phyloP scores from a whole-genome alignment of 1,140 invertebrate genomes.

The Brachionus sp. region DNA sequence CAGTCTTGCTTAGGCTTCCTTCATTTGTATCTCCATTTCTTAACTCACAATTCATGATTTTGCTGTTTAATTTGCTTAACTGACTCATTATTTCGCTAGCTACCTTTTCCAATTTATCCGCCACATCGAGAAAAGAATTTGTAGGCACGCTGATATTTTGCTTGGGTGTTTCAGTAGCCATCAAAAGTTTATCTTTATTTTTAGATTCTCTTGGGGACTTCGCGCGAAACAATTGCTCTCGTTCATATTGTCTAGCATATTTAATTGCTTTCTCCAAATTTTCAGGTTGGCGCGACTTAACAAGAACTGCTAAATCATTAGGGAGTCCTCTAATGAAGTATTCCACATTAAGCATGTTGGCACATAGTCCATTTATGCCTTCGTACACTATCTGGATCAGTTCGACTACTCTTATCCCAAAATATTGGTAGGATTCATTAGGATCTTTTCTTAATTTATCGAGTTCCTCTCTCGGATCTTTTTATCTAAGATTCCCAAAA shows the following conservation, averaged over 20 bases:
- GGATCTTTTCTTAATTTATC: not conserved
- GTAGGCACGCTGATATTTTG: not conserved
- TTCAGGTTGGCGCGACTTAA: not conserved
- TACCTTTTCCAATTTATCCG: not conserved
- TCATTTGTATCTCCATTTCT: not conserved
- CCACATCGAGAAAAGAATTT: not conserved
- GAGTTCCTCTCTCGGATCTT: not conserved
- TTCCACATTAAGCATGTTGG: not conserved
- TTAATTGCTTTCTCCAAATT: not conserved
- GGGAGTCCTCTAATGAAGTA: not conserved
- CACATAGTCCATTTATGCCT: not conserved
- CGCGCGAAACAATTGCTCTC: not conserved
- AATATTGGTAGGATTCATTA: not conserved
- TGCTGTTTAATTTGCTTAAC: not conserved
- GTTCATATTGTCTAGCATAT: not conserved
- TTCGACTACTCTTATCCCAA: not conserved
- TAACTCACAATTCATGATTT: not conserved
- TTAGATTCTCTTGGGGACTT: not conserved
- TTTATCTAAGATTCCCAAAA: not conserved
- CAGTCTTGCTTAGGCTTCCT: not conserved
- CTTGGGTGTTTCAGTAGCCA: not conserved
- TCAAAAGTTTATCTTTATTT: not conserved
- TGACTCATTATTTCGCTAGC: not conserved
- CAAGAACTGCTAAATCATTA: not conserved
- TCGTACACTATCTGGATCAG: not conserved